A percentile compares a stretch with the other conserved stretches of the same genome.
Evolutionary conservation across 1,140 invertebrate genomes (phyloP).

Genomic region (Limonius californicus): DNA sequence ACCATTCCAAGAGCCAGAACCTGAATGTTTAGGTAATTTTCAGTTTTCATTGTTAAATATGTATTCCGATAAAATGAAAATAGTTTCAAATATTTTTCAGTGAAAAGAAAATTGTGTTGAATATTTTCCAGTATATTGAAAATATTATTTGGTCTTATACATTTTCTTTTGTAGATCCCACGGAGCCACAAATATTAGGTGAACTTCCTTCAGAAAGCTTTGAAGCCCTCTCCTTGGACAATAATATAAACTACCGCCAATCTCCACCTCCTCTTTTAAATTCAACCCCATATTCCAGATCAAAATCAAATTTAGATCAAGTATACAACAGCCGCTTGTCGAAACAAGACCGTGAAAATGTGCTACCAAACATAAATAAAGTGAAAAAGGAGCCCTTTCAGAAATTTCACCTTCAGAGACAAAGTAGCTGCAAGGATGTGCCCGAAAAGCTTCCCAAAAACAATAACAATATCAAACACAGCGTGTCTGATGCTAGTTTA

Average conservation of each 20-base stretch:
- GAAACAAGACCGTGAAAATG: conserved; percentile 39
- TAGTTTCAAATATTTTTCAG: too few relatives aligned
- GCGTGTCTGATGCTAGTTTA: conserved; percentile 43
- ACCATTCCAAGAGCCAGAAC: conserved; percentile 13
- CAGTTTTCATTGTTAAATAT: too few relatives aligned
- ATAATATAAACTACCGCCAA: conserved; percentile 36
- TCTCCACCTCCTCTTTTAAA: conserved; percentile 28
- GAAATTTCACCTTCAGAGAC: conserved; percentile 35
- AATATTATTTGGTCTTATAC: too few relatives aligned
- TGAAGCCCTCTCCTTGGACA: conserved; percentile 43
- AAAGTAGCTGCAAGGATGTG: conserved; percentile 42
- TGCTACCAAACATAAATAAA: conserved; percentile 34
- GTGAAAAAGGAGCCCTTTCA: conserved; percentile 22
- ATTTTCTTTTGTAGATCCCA: conserved; percentile 31
- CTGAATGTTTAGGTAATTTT: conserved; percentile 19
- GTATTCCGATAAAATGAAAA: too few relatives aligned
- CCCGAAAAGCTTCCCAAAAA: conserved; percentile 33
- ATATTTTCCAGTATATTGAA: too few relatives aligned
- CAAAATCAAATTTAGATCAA: conserved; percentile 46
- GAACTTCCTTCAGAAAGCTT: conserved; percentile 34
- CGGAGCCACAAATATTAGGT: conserved; percentile 40
- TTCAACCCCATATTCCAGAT: conserved; percentile 40
- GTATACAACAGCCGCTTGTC: conserved; percentile 30
- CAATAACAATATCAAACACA: conserved; percentile 41
- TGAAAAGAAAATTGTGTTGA: too few relatives aligned